Evolutionary conservation across 2,797 vertebrate species (phyloP), one percentile per base, ranked within the genome.

Genomic region (Rhinatrema bivittatum): DNA sequence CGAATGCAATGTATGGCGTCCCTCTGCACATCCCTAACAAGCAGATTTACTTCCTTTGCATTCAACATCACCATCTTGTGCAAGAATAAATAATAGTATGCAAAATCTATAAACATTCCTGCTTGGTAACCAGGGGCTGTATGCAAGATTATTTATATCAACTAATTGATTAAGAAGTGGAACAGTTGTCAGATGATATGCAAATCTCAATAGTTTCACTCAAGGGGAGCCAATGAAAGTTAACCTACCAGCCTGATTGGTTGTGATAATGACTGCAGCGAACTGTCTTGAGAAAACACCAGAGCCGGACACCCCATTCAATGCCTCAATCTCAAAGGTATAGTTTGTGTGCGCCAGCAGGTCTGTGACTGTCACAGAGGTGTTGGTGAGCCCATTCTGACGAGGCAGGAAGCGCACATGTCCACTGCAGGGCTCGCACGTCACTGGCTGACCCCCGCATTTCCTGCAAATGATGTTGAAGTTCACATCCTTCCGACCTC

Each of bases 301-400:
- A 44, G 89, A 55, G n/a, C 72, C 59, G 0, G 95, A 99, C 3
- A 99, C 94, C 0, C 93, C 94, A 0, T 97, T 99, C 58, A 81
- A 49, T 0, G 93, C 91, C 29, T 99, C 93, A 1, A 99, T 91
- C 80, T 97, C 93, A 43, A 99, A 99, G 2, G 93, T 98, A 72
- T 99, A 99, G 83, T 97, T 98, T 18, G 95, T 99, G 56, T 99
- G 95, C 5, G 95, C 95, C 49, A 98, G 71, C 26, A 99, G 85
- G 64, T 99, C 95, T 16, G 79, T 86, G 56, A 99, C 91, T 0
- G 89, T 96, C 60, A 97, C 94, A 0, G 95, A 92, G 43, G 93
- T 93, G 80, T 99, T 99, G 49, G 80, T 77, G 39, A 99, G 88
- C 21, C 90, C 88, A 0, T 64, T 53, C 53, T 93, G 85, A 39